Conservation (phyloP, 2,113 vertebrate species). For the Microtus ochrogaster region DNA sequence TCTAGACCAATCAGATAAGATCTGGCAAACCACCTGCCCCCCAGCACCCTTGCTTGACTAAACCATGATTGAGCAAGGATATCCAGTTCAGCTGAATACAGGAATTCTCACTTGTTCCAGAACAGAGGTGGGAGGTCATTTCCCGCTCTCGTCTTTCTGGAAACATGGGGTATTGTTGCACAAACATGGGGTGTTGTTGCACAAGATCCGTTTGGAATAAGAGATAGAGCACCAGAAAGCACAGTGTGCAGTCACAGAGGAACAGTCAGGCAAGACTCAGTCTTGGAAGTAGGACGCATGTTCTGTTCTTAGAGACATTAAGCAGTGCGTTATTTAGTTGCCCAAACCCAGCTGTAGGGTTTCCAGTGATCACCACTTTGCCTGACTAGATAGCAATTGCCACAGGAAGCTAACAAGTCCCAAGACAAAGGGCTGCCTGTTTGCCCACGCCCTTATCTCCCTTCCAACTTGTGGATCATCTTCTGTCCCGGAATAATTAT, state of each 20-base stretch:
- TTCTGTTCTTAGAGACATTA: slow-evolving; percentile 30
- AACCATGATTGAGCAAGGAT: neutral
- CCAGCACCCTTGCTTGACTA: neutral
- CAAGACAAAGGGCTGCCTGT: neutral
- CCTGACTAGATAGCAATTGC: neutral
- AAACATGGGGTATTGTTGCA: no score
- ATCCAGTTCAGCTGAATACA: neutral
- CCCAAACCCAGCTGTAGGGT: neutral
- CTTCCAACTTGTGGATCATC: neutral
- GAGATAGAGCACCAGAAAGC: neutral
- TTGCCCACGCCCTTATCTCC: neutral
- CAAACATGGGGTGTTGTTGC: neutral
- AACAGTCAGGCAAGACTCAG: neutral
- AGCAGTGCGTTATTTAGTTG: neutral
- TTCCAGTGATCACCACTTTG: neutral
- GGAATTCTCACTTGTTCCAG: neutral
- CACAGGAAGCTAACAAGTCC: neutral
- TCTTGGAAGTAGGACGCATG: neutral
- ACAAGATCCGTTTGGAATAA: neutral
- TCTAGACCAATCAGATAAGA: neutral
- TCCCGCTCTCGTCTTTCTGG: neutral
- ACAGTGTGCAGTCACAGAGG: neutral
- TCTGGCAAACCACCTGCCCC: neutral
- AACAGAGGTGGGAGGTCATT: neutral
- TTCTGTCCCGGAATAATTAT: neutral